Evolutionary conservation across 2,113 vertebrate species (phyloP), one percentile per base, ranked within the genome.

Genomic region (Gila orcuttii): DNA sequence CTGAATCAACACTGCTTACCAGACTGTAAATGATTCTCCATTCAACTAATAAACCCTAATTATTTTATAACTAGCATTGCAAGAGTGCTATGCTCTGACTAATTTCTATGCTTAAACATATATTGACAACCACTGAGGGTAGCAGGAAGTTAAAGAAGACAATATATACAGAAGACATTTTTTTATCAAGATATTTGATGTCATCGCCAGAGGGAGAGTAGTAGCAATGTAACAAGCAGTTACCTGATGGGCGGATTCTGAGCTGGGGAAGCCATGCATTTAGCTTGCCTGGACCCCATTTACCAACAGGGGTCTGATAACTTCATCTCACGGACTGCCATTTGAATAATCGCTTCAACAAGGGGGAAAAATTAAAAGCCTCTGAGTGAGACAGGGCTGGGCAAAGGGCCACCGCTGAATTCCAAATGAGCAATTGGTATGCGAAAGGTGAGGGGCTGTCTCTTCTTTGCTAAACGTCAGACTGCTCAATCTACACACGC

Each of bases 321-420:
- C 92, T 91, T 90, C 88, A 91, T 93, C 93, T 93, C 92, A 93
- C 84, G 90, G 92, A 93, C 90, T 79, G 88, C 89, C 89, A 94
- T 95, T 95, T 94, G 92, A 95, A 95, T 95, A 94, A 94, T 93
- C 92, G 92, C 91, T 94, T 93, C 91, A 94, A 94, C 92, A 93
- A 93, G 93, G 91, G 90, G 92, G 92, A 87, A 93, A 93, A 94
- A 93, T 93, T 93, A 94, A 94, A 93, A 92, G 88, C 86, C 90
- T 92, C 91, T 94, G 86, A 91, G 91, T 91, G 92, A 92, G 92
- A 90, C 86, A n/a, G 91, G 84, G 90, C 92, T 88, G 86, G 91
- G 90, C 93, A 90, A 83, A 62, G 87, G 88, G 89, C 92, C 92
- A 92, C 89, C 84, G 23, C 89, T 89, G 92, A 93, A 94, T 94